phyloP scores from a whole-genome alignment of 2,797 vertebrate species.

The Tragopan temminckii region DNA sequence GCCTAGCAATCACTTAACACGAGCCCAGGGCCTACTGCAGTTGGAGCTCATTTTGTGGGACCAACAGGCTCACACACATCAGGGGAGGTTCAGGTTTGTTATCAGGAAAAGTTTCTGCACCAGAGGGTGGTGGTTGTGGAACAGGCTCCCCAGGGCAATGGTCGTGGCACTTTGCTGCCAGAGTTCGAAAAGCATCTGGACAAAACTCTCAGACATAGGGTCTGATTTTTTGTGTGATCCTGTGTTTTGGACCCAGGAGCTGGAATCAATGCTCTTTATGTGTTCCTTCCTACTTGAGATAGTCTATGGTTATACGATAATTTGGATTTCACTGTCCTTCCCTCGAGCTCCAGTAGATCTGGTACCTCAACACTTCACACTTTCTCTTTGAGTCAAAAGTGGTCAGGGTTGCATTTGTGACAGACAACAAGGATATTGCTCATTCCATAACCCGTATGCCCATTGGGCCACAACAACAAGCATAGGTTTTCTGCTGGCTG shows the following conservation, averaged over 20 bases:
- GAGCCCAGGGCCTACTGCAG: not conserved
- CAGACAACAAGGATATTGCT: not conserved
- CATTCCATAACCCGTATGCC: not conserved
- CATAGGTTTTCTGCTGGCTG: not conserved
- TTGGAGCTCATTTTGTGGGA: not conserved
- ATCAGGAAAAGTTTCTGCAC: too few species aligned
- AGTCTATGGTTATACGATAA: not conserved
- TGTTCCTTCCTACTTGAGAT: too few species aligned
- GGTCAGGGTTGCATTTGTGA: not conserved
- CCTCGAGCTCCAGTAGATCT: not conserved
- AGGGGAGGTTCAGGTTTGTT: too few species aligned
- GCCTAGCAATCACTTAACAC: fast-evolving
- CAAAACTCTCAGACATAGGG: too few species aligned
- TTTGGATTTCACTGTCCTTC: not conserved
- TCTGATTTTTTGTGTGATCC: too few species aligned
- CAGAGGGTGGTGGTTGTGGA: too few species aligned
- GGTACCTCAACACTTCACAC: not conserved
- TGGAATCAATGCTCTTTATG: too few species aligned
- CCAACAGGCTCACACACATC: too few species aligned
- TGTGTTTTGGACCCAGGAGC: too few species aligned
- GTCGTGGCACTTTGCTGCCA: too few species aligned
- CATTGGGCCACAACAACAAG: fast-evolving
- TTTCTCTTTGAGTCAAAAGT: not conserved
- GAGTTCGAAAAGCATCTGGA: too few species aligned
- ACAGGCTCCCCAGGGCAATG: too few species aligned